These are phyloP conservation scores for Chondrilla cf. caribensis DNA, from an alignment of 37 sponge, comb jelly and placozoan species.

Conservation along the genomic window DNA sequence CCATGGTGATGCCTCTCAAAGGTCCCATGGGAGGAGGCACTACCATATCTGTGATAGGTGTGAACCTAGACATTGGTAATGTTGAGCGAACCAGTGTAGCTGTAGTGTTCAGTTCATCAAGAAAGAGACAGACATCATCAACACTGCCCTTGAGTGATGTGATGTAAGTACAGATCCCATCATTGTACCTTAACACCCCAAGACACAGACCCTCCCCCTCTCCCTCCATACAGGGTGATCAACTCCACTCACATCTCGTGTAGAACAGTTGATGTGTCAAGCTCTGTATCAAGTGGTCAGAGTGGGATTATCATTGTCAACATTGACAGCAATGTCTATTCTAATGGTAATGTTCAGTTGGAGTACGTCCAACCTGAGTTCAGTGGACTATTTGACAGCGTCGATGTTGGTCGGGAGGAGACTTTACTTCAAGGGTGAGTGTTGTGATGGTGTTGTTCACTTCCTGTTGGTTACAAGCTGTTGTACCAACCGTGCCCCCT, in stretches of 20 bases:
- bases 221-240: neutral
- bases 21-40: conserved; percentile 74
- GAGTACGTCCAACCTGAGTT: neutral
- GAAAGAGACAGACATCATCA: neutral
- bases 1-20: conserved; percentile 35
- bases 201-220: too few relatives aligned
- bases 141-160: neutral
- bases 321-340: neutral
- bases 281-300: too few relatives aligned
- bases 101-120: too few relatives aligned
- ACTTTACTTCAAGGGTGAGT: neutral
- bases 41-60: conserved; percentile 58
- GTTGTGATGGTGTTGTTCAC: too few relatives aligned
- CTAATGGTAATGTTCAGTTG: neutral
- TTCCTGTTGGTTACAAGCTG: too few relatives aligned
- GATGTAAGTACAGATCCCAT: neutral
- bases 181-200: neutral
- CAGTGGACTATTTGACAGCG: neutral
- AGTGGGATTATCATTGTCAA: neutral
- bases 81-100: neutral
- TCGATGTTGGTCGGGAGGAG: neutral
- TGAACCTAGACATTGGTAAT: conserved; percentile 53
- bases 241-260: too few relatives aligned
- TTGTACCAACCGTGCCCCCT: too few relatives aligned
- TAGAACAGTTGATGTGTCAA: too few relatives aligned